phyloP scores from a whole-genome alignment of 2,797 vertebrate genomes.

The Peromyscus aztecus region DNA sequence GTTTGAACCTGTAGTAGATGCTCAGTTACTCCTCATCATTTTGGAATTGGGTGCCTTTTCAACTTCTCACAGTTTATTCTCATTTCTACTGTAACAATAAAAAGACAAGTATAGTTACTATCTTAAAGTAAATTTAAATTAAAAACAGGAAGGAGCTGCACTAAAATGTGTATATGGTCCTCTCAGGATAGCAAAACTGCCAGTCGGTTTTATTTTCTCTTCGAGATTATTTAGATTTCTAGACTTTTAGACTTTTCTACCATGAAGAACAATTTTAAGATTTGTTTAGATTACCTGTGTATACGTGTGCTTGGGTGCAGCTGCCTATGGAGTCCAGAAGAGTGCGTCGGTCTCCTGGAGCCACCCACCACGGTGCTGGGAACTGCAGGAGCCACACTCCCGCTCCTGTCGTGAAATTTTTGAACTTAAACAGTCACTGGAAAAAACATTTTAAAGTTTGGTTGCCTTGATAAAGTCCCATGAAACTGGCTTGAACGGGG shows the following conservation, averaged over 20 bases:
- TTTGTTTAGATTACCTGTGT: background rate
- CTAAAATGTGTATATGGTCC: conserved; percentile 11
- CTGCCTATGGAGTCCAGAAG: background rate
- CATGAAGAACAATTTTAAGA: background rate
- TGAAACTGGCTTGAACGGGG: background rate
- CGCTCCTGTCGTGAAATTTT: background rate
- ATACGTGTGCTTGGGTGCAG: background rate
- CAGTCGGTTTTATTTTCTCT: conserved; percentile 24
- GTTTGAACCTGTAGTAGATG: background rate
- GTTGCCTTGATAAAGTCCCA: conserved; percentile 7
- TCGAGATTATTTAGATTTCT: background rate
- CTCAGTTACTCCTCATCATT: too few species aligned
- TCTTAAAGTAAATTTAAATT: conserved; percentile 2
- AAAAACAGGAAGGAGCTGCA: background rate
- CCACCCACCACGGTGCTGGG: background rate
- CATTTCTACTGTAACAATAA: background rate
- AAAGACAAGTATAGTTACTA: background rate
- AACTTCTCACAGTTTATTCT: background rate
- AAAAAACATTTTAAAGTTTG: background rate
- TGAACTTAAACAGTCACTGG: conserved; percentile 2
- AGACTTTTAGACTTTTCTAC: background rate
- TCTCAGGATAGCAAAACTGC: background rate
- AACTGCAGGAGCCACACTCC: background rate
- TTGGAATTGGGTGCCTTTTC: background rate
- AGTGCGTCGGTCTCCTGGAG: background rate